Evolutionary conservation across 2,888 invertebrate species (phyloP), one percentile per base, ranked within the genome.

Genomic region (Uropetala carovei): DNA sequence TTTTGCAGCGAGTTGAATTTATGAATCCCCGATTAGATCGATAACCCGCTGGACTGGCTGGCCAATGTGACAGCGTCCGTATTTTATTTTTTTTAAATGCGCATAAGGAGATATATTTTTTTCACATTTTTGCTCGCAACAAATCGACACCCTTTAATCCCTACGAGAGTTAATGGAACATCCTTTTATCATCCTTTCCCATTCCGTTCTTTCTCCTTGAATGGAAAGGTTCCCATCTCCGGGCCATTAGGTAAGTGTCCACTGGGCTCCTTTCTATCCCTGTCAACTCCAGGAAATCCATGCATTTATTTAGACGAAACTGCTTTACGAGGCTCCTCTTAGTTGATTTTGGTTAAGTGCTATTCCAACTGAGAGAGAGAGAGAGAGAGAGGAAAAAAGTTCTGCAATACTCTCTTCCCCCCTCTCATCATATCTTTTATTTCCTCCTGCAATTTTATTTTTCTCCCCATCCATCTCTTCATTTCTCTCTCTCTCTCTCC

Each of bases 211-310:
- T 22, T 68, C 7, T 22, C 68, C 75, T 27, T 75, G 22, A 75
- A 68, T 68, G 68, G n/a, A 0, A 68, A 22, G 22, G n/a, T n/a
- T 68, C 22, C 68, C 68, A 75, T 75, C 75, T 75, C 75, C 11
- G 27, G 22, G 75, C 22, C 75, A 75, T 75, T 75, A 75, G 75
- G 75, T 68, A 68, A 68, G 68, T n/a, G 68, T 75, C 75, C 75
- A 75, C 75, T 27, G 16, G 27, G 22, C 22, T 14, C 75, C 75
- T 75, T 75, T 75, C 75, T 14, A 75, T 22, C 75, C 75, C 27
- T 75, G 75, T 75, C 75, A 75, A 75, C 75, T 14, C 75, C 75
- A 75, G 75, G 75, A 75, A 75, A 75, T 75, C 22, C 75, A 75
- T 75, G 75, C 75, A 75, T 75, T 75, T 75, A 75, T 75, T 75